These are phyloP conservation scores for Arctia plantaginis DNA, from an alignment of 2,888 invertebrate genomes.

Conservation along the genomic window DNA sequence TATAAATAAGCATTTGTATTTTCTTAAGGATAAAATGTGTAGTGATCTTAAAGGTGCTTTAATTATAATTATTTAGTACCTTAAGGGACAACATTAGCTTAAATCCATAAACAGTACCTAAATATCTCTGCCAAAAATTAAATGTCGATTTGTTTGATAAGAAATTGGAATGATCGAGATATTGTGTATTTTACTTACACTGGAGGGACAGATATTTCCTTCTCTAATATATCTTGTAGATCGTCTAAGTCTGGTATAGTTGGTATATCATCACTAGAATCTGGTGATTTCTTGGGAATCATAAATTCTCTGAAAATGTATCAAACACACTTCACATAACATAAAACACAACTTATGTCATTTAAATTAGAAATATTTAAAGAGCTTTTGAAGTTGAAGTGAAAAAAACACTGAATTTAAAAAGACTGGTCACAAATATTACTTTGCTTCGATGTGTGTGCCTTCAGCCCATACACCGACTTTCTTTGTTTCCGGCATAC, in stretches of 20 bases:
- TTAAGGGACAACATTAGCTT: no score
- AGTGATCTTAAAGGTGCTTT: no score
- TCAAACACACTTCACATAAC: background rate
- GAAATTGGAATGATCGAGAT: background rate
- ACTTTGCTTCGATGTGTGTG: conserved; percentile 79
- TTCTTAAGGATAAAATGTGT: no score
- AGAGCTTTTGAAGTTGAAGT: background rate
- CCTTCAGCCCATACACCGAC: conserved; percentile 83
- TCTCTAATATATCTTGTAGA: conserved; percentile 79
- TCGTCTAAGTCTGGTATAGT: conserved; percentile 84
- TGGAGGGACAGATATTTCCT: conserved; percentile 75
- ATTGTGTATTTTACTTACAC: conserved; percentile 61
- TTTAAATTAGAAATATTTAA: background rate
- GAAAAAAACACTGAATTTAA: background rate
- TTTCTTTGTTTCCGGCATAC: conserved; percentile 77
- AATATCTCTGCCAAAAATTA: no score
- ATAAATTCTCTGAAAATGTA: conserved; percentile 72
- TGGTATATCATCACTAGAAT: conserved; percentile 81
- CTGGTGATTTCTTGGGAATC: conserved; percentile 78
- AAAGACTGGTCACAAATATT: conserved; percentile 12
- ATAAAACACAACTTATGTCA: background rate
- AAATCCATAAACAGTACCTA: no score
- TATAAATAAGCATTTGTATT: no score
- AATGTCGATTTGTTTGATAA: background rate
- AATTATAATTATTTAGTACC: no score